Base-by-base conservation (phyloP, 2,888 invertebrate species). In the Polydrusus cervinus region DNA sequence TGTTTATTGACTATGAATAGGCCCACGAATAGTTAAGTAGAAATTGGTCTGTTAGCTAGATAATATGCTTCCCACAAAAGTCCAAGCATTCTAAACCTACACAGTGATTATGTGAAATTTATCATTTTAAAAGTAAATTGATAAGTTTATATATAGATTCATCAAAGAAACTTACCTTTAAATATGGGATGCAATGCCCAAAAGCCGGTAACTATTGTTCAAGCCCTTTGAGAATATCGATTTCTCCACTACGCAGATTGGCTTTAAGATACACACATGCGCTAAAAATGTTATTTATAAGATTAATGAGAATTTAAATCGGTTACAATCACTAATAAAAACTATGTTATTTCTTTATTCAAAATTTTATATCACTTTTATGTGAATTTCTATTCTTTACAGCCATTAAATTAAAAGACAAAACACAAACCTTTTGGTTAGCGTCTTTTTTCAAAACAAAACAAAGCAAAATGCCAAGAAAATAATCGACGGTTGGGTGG, bases 161-260 rank as follows among this genome's bases (percentile, higher is more conserved):
- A 60, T 60, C 47, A 70, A 34, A 49, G 34, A 71, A 62, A 71
- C 71, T 16, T 65, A 71, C 71, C 65, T 55, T 71, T 9, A 57
- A 65, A 57, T 65, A 38, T 13, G 30, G 55, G 43, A 34, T 45
- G 43, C 18, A 66, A 55, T 43, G 16, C 53, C 16, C 43, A 47
- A 49, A 71, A 55, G 65, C 65, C 71, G 71, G 71, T 64, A 20
- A 18, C 30, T 71, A 71, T 60, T 60, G 64, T 71, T 47, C 57
- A 45, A 55, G 71, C 71, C 65, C 71, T 71, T 71, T 62, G 25
- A 43, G 20, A 49, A 45, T 66, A 73, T 73, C 67, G 72, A 73
- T 73, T 73, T 67, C 34, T 55, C 66, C 57, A 18, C 47, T 64
- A 47, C 57, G 64, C 57, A 25, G 49, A 66, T 65, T 34, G 53